A percentile compares a stretch with the other conserved stretches of the same genome.
Conservation (phyloP, 2,888 invertebrate genomes). For the Branchellion lobata region DNA sequence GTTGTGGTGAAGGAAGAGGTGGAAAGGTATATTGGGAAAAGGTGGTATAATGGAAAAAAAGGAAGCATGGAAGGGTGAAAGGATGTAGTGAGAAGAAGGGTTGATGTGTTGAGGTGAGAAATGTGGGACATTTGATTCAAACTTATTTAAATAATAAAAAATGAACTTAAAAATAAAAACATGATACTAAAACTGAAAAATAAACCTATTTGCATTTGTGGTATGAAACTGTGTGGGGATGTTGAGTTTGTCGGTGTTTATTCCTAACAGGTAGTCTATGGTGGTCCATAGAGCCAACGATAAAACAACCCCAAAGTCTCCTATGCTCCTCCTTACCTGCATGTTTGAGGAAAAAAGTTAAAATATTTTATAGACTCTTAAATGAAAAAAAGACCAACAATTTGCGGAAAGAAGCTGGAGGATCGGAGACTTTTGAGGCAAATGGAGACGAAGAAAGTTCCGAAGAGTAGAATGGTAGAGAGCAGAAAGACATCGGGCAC, state of each 20-base stretch:
- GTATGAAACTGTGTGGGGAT: constrained; percentile 72
- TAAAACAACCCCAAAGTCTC: constrained; percentile 76
- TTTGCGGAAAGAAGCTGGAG: constrained; percentile 84
- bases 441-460: constrained; percentile 84
- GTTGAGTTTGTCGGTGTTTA: constrained; percentile 84
- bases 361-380: too few relatives aligned
- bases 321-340: constrained; percentile 52
- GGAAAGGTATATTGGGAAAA: too few relatives aligned
- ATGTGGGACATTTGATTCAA: too few relatives aligned
- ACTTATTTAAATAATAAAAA: too few relatives aligned
- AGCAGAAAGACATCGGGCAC: constrained; percentile 80
- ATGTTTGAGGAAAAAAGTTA: too few relatives aligned
- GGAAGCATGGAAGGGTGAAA: too few relatives aligned
- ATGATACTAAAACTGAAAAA: too few relatives aligned
- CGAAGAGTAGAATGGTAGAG: constrained; percentile 85
- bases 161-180: too few relatives aligned
- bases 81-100: too few relatives aligned
- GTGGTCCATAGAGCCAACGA: constrained; percentile 86
- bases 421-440: constrained; percentile 87
- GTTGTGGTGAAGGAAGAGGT: too few relatives aligned
- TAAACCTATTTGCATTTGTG: constrained; percentile 55
- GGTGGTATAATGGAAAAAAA: too few relatives aligned
- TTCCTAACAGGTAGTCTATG: constrained; percentile 76
- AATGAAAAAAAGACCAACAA: constrained; percentile 66
- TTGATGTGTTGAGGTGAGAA: too few relatives aligned